phyloP scores from a whole-genome alignment of 2,113 vertebrate genomes.

The Pampusana beccarii region DNA sequence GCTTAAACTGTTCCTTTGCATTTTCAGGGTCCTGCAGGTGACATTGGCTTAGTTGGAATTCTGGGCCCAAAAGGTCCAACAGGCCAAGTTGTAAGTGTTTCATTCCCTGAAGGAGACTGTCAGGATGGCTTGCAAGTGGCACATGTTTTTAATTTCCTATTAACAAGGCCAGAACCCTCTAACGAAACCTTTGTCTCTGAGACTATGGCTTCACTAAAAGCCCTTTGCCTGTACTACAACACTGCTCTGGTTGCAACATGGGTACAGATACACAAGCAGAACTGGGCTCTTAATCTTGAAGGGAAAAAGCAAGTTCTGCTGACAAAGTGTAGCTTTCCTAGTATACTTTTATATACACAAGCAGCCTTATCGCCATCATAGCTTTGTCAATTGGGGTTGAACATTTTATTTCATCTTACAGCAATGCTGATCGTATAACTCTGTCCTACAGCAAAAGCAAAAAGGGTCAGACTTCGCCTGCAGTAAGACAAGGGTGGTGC shows the following conservation, averaged over 20 bases:
- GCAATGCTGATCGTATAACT: background rate
- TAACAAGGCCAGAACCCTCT: background rate
- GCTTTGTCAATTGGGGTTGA: background rate
- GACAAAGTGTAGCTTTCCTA: background rate
- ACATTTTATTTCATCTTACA: background rate
- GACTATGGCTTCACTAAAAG: background rate
- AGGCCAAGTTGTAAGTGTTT: conserved; percentile 85
- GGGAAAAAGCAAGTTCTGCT: background rate
- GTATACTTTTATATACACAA: background rate
- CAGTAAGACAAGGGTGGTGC: background rate
- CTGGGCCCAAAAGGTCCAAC: conserved; percentile 89
- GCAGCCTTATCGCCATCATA: background rate
- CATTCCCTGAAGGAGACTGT: background rate
- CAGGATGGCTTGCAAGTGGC: background rate
- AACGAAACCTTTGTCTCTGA: background rate
- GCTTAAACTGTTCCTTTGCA: background rate
- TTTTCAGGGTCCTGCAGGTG: conserved; percentile 88
- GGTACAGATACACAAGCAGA: background rate
- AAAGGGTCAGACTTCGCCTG: background rate
- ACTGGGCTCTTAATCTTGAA: background rate
- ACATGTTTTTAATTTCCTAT: background rate
- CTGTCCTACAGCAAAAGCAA: background rate
- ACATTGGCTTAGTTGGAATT: conserved; percentile 84
- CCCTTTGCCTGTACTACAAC: background rate
- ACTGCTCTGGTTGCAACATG: background rate